phyloP scores from a whole-genome alignment of 2,113 vertebrate genomes.

The Apodemus speciosus region DNA sequence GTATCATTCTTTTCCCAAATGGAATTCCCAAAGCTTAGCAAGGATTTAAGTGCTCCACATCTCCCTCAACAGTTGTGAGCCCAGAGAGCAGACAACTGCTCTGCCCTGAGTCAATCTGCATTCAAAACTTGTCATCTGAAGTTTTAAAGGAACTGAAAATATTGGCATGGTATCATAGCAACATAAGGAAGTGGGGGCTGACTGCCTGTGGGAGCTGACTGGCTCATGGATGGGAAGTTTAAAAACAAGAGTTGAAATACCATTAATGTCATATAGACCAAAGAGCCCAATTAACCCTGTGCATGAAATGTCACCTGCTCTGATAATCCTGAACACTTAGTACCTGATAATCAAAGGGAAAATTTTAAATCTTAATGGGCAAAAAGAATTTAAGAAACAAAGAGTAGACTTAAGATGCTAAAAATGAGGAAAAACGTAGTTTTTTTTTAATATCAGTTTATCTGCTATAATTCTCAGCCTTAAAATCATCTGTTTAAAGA shows the following conservation, averaged over 20 bases:
- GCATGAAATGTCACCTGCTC: not conserved
- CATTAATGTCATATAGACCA: not conserved
- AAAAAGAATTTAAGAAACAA: not conserved
- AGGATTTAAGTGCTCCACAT: not conserved
- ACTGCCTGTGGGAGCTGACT: not conserved
- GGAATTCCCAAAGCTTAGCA: not conserved
- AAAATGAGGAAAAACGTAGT: not conserved
- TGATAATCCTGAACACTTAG: not conserved
- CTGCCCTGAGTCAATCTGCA: not conserved
- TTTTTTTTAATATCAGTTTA: not conserved
- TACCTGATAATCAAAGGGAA: not conserved
- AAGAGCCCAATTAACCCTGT: not conserved
- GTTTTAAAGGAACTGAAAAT: conserved; percentile 8
- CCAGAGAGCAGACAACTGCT: not conserved
- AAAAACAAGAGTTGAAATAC: not conserved
- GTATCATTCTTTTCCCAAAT: not conserved
- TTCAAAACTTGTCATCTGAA: not conserved
- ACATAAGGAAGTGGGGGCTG: not conserved
- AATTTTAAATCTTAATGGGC: not conserved
- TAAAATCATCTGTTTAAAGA: not conserved
- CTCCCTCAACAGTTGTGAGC: not conserved
- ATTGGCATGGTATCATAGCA: not conserved
- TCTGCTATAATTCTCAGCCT: not conserved
- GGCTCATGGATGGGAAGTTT: not conserved
- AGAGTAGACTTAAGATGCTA: not conserved